Evolutionary conservation across 2,888 invertebrate species (phyloP).

Genomic region (Chalcosyrphus nemorum): DNA sequence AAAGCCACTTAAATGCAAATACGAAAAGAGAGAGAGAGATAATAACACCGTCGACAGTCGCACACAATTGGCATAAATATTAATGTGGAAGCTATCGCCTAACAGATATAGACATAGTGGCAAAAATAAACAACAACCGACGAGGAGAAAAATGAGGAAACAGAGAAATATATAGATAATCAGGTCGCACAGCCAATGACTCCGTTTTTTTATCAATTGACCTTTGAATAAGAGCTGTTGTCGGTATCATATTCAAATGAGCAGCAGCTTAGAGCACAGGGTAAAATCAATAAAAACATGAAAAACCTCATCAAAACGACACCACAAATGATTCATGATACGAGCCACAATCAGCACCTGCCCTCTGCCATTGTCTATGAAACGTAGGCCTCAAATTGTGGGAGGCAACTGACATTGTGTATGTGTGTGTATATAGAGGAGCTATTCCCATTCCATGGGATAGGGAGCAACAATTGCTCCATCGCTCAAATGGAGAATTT

Average conservation of each 20-base stretch:
- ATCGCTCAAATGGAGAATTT: not conserved
- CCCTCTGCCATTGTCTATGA: not conserved
- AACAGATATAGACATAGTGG: not conserved
- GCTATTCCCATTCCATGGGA: not conserved
- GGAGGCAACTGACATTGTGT: not conserved
- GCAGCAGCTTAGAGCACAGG: not conserved
- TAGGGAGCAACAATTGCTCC: slow-evolving; percentile 39
- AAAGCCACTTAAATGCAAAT: slow-evolving; percentile 16
- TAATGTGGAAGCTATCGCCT: not conserved
- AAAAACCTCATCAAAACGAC: not conserved
- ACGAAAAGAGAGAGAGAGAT: not conserved
- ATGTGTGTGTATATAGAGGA: not conserved
- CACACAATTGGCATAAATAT: slow-evolving; percentile 19
- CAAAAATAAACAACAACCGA: slow-evolving; percentile 10
- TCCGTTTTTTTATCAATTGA: slow-evolving; percentile 57
- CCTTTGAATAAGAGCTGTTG: slow-evolving; percentile 11
- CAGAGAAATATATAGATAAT: slow-evolving; percentile 11
- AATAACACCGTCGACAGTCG: not conserved
- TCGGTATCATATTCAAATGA: not conserved
- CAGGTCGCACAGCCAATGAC: slow-evolving; percentile 38
- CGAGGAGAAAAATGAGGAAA: not conserved
- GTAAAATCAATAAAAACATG: slow-evolving; percentile 64
- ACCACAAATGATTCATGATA: slow-evolving; percentile 7
- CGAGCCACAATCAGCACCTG: slow-evolving; percentile 19
- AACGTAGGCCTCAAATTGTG: not conserved